Base-by-base conservation (phyloP, 23 tunicate species). In the Halocynthia roretzi region DNA sequence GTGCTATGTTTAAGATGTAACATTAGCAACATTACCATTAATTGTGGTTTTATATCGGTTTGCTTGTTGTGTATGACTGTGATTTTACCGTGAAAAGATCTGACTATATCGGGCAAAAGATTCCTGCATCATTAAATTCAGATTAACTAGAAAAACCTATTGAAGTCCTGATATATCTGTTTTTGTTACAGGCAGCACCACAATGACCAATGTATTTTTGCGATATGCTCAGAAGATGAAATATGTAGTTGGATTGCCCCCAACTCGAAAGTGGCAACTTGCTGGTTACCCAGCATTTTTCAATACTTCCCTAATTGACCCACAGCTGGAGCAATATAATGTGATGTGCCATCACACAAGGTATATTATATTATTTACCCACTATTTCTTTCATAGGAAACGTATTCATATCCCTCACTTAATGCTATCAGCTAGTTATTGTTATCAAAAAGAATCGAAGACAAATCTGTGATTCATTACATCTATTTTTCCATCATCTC, bases 271-370 rank as follows among this genome's bases (percentile, higher is more conserved):
- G 0, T 94, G 99, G 99, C 85, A 94, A 56, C 71, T 94, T 8
- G 99, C 83, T 51, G 99, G 99, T 49, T 94, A 94, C 60, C 99
- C 99, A 9, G 91, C 82, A 49, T 44, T 60, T 54, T 93, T 93
- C 64, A 68, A 86, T 10, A 51, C 56, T 17, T 48, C 57, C 15
- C 68, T 94, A 40, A 78, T 94, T 52, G 86, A 78, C 53, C 99
- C 99, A 14, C 91, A 70, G 20, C 23, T 83, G 52, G 40, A 70
- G 49, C 83, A 81, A 68, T 94, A 94, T 64, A 91, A 94, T 14
- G 84, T 94, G 20, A 82, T 94, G 5, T 88, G 96, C 71, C 99
- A 94, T 56, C 99, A 94, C 44, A 31, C 44, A 31, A 31, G 44
- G 44, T 31, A 31, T 31, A 31, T 31, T 31, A 31, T 31, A 31